Evolutionary conservation across 2,888 invertebrate genomes (phyloP), one percentile per base, ranked within the genome.

Genomic region (Tinea semifulvella): DNA sequence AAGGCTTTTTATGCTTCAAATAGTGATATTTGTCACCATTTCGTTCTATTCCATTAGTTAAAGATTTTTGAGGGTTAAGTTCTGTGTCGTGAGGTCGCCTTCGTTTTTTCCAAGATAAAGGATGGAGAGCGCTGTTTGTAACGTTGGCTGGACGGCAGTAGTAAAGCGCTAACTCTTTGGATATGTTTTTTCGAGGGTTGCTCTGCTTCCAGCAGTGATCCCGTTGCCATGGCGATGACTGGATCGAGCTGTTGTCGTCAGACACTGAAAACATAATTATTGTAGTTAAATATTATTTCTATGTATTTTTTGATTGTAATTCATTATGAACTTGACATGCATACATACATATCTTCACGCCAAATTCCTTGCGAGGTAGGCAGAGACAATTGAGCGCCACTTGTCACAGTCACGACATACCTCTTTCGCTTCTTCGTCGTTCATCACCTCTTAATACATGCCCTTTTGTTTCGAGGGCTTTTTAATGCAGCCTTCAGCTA

Each of bases 181-280:
- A 88, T 52, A 88, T 80, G 66, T 89, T 87, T 53, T 86, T 86
- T 57, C 88, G 86, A 47, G 93, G 93, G 53, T 86, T 82, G 52
- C 87, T 80, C 72, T 93, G 93, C 72, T 93, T 93, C 92, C 93
- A 94, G 65, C 90, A 90, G 76, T 92, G 92, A 73, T 94, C 93
- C 56, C 93, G 86, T 75, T 92, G 91, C 91, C 93, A 93, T 49
- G 93, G 94, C 60, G 93, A 94, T 54, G 93, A 93, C 70, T 93
- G 92, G 65, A 94, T 86, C 53, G 93, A 94, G 63, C 91, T 92
- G 79, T 92, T 94, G 75, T 94, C 94, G 82, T 94, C 94, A 60
- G 93, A 92, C 75, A 91, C 89, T 89, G 56, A 42, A 68, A 66
- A 39, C 19, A 44, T 17, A 11, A 26, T 10, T 26, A 2, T 26